Evolutionary conservation across 2,113 vertebrate species (phyloP).

Genomic region (Thermophis baileyi): DNA sequence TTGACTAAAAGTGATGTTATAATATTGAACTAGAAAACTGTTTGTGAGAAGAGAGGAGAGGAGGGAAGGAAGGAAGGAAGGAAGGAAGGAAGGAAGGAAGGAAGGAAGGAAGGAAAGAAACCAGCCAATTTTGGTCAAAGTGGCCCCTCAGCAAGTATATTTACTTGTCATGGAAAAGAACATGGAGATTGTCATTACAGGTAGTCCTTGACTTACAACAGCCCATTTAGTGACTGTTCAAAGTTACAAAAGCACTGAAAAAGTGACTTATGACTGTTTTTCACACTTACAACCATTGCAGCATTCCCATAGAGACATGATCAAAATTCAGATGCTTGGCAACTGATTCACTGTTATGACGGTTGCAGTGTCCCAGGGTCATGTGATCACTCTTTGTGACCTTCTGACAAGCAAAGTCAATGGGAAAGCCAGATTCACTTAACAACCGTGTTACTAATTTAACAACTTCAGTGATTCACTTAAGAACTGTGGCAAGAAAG

Average conservation of each 20-base stretch:
- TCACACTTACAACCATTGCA: not conserved
- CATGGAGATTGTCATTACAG: not conserved
- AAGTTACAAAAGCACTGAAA: not conserved
- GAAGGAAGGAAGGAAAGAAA: not conserved
- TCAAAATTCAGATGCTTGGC: not conserved
- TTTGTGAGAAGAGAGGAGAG: too few species aligned
- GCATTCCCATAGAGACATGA: not conserved
- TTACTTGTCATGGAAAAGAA: not conserved
- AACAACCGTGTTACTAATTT: not conserved
- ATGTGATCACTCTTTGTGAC: not conserved
- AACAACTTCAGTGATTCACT: not conserved
- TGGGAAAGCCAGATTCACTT: not conserved
- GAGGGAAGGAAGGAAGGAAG: too few species aligned
- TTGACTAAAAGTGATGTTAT: too few species aligned
- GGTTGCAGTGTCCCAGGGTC: not conserved
- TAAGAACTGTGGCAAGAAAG: not conserved
- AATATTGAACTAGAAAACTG: too few species aligned
- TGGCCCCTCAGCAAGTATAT: not conserved
- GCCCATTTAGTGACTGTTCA: not conserved
- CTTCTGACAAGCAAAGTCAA: not conserved
- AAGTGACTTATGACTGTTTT: not conserved
- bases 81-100: not conserved
- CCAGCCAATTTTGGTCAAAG: not conserved
- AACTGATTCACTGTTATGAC: not conserved
- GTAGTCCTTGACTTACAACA: not conserved